phyloP scores from a whole-genome alignment of 2,888 invertebrate species.

The Tolmerus cingulatus region DNA sequence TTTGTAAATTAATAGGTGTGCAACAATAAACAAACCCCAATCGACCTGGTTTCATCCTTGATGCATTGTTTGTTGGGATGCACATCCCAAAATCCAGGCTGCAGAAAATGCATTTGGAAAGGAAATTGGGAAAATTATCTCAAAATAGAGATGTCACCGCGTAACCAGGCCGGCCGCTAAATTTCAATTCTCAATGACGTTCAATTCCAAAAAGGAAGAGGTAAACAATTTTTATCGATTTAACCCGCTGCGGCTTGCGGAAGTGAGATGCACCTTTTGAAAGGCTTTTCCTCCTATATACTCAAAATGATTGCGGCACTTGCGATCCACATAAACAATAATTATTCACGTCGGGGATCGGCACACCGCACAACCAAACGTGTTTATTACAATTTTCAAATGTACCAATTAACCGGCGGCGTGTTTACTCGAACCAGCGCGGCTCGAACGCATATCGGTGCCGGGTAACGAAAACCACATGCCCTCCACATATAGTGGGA shows the following conservation, averaged over 20 bases:
- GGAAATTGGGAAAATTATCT: not conserved
- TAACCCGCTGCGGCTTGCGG: not conserved
- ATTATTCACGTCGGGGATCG: conserved; percentile 18
- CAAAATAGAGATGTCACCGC: not conserved
- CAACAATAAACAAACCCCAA: not conserved
- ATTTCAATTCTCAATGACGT: not conserved
- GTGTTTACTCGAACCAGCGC: not conserved
- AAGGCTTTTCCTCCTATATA: not conserved
- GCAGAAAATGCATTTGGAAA: not conserved
- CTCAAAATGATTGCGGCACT: not conserved
- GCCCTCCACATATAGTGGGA: conserved; percentile 58
- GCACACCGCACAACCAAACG: not conserved
- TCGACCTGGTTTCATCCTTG: conserved; percentile 4
- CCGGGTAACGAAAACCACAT: conserved; percentile 63
- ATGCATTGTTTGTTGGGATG: not conserved
- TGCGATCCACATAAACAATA: conserved; percentile 23
- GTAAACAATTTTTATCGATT: conserved; percentile 17
- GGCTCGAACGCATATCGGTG: conserved; percentile 55
- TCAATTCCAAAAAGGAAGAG: not conserved
- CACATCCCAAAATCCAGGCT: not conserved
- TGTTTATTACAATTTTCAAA: conserved; percentile 38
- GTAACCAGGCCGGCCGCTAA: not conserved
- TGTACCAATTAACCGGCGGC: conserved; percentile 16
- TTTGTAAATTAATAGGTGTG: conserved; percentile 5
- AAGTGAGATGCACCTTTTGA: conserved; percentile 5